A percentile compares a stretch with the other conserved stretches of the same genome.
These are phyloP conservation scores for Drymonia ruficornis DNA, from an alignment of 2,888 invertebrate species.

Conservation along the genomic window DNA sequence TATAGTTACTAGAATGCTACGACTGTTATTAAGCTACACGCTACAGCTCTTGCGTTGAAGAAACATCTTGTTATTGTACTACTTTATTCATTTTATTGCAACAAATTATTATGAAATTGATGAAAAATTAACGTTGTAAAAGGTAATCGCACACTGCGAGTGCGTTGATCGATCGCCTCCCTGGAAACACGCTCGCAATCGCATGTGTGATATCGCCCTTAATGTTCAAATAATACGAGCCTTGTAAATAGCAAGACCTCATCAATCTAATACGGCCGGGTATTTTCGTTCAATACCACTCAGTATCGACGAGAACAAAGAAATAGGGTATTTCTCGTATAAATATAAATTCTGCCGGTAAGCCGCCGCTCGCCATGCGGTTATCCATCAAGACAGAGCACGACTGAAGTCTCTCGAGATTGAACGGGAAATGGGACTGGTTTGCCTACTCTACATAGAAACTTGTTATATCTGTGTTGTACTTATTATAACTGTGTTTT, in stretches of 20 bases:
- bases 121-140: too few species aligned
- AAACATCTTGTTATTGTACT: too few species aligned
- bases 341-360: constrained; percentile 4
- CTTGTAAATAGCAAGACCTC: not conserved
- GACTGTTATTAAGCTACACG: too few species aligned
- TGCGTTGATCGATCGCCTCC: too few species aligned
- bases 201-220: too few species aligned
- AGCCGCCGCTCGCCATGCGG: not conserved
- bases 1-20: too few species aligned
- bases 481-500: too few species aligned
- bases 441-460: not conserved
- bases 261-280: constrained; percentile 2
- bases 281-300: constrained; percentile 3
- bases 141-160: too few species aligned
- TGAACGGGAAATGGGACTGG: constrained; percentile 1
- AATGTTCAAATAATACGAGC: not conserved
- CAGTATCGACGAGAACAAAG: not conserved
- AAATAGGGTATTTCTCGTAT: constrained; percentile 4
- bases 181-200: too few species aligned
- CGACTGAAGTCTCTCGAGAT: not conserved
- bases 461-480: not conserved
- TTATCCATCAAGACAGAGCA: constrained; percentile 3
- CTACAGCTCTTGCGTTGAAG: too few species aligned
- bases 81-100: too few species aligned
- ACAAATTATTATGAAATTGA: too few species aligned